Evolutionary conservation across 2,797 vertebrate genomes (phyloP), one percentile per base, ranked within the genome.

Genomic region (Sciurus carolinensis): DNA sequence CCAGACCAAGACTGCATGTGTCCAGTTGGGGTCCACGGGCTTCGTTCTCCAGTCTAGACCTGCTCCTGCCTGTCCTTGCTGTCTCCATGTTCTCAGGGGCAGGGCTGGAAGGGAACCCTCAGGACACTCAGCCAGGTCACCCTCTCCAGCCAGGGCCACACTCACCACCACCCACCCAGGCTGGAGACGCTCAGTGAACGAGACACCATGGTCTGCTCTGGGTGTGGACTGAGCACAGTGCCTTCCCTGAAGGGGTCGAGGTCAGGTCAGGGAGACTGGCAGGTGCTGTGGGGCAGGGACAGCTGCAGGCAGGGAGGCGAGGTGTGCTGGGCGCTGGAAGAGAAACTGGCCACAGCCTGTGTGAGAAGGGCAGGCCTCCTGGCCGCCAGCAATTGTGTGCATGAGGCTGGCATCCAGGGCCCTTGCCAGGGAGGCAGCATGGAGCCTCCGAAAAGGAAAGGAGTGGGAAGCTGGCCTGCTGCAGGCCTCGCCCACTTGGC

Each of bases 1-100:
- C 24, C 52, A 39, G 47, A 33, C 42, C 14, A 24, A n/a, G 59
- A 15, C 54, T 24, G 1, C 44, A 47, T 3, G 2, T 33, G 5
- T 5, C 15, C 0, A 30, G 28, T 44, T 26, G 11, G 42, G 0
- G 1, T 24, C 15, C 2, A 11, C 0, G 8, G 54, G 1, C 86
- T 17, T 17, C 0, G 5, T 39, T 71, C 15, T n/a, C 11, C 1
- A 12, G 5, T 17, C 0, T 1, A 10, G 11, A 14, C 0, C 0
- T 1, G 3, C 14, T 24, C 7, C 24, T 39, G 39, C n/a, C 50
- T 52, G 3, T 39, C 39, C 50, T 54, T 28, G 39, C 39, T 5
- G 36, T 39, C 39, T 39, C 39, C 39, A 39, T 39, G 11, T 28
- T 24, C 80, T 15, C 24, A 17, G 17, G 10, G 1, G 0, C 22